Conservation (phyloP, 2,797 vertebrate genomes). For the Phrynocephalus vlangalii region DNA sequence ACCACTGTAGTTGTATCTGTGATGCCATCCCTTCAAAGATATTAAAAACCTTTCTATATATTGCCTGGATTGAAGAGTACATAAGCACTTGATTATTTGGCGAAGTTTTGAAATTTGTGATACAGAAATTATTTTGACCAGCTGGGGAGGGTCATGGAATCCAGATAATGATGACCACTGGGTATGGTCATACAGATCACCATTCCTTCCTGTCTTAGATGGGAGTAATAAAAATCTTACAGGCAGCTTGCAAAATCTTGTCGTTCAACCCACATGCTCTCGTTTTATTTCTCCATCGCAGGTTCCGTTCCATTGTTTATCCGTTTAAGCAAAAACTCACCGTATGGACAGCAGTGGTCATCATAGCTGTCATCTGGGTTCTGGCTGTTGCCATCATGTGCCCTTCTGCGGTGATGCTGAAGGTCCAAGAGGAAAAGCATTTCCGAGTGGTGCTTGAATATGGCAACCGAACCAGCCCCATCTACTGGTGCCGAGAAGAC, state of each 20-base stretch:
- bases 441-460: constrained; percentile 82
- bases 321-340: constrained; percentile 92
- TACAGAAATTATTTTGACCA: background rate
- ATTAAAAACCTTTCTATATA: no score
- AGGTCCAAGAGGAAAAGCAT: constrained; percentile 85
- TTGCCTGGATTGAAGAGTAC: no score
- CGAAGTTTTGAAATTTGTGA: no score
- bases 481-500: constrained; percentile 91
- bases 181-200: no score
- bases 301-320: constrained; percentile 89
- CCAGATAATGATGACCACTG: background rate
- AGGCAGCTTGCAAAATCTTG: background rate
- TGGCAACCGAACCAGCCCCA: constrained; percentile 81
- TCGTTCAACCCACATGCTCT: background rate
- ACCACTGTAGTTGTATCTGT: no score
- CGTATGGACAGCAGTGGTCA: constrained; percentile 80
- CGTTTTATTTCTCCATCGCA: constrained; percentile 69
- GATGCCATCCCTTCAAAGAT: no score
- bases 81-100: no score
- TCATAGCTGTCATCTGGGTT: constrained; percentile 87
- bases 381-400: constrained; percentile 90
- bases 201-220: background rate
- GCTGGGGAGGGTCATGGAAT: background rate
- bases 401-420: constrained; percentile 91
- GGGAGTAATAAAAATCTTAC: no score